Evolutionary conservation across 1,140 invertebrate genomes (phyloP).

Genomic region (Semibalanus balanoides): DNA sequence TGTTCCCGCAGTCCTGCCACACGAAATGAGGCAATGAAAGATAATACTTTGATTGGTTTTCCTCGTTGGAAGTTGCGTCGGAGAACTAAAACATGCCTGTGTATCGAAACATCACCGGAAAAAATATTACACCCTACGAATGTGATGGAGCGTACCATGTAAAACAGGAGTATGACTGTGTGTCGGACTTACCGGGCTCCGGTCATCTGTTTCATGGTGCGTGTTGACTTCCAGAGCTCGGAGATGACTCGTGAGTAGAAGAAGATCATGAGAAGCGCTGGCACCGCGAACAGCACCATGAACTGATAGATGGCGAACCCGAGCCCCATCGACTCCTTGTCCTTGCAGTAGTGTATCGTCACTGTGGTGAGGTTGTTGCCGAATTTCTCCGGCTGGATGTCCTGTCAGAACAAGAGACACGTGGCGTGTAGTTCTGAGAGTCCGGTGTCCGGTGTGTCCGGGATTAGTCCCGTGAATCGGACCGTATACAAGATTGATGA

Average conservation of each 20-base stretch:
- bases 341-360: conserved; percentile 16
- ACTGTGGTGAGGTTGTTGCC: background rate
- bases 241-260: conserved; percentile 41
- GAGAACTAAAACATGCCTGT: too few species aligned
- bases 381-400: background rate
- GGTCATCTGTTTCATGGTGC: conserved; percentile 31
- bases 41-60: too few species aligned
- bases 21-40: too few species aligned
- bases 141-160: too few species aligned
- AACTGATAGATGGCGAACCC: conserved; percentile 36
- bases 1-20: too few species aligned
- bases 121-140: too few species aligned
- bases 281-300: conserved; percentile 35
- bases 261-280: conserved; percentile 35
- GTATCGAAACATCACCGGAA: too few species aligned
- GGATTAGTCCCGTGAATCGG: too few species aligned
- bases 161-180: background rate
- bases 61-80: too few species aligned
- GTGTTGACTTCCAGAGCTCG: conserved; percentile 40
- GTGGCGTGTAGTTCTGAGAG: too few species aligned
- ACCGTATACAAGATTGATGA: too few species aligned
- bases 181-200: conserved; percentile 18
- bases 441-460: too few species aligned
- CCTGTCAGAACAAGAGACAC: background rate
- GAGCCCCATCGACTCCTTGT: conserved; percentile 18